These are phyloP conservation scores for Drosophila pandora DNA, from an alignment of 1,140 invertebrate genomes.

Conservation along the genomic window DNA sequence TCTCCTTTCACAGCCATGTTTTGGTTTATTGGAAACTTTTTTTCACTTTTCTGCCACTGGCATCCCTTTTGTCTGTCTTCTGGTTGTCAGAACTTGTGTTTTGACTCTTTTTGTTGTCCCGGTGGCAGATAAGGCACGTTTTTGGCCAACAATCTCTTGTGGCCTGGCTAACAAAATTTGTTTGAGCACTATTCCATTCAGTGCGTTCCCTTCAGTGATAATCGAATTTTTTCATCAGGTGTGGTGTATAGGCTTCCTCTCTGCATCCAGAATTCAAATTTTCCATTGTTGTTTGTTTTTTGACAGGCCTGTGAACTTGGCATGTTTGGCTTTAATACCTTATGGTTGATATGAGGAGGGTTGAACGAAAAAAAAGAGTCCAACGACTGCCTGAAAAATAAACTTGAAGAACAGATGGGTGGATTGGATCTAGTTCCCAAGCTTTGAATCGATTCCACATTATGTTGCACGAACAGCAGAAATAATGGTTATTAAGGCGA, in stretches of 20 bases:
- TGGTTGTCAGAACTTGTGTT: constrained; percentile 25
- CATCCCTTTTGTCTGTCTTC: constrained; percentile 37
- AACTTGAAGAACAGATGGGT: constrained; percentile 4
- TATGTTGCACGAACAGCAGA: background rate
- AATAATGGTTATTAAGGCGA: background rate
- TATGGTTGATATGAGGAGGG: constrained; percentile 10
- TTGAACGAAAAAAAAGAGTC: background rate
- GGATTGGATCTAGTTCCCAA: background rate
- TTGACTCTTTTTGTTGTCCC: background rate
- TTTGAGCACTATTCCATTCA: constrained; percentile 7
- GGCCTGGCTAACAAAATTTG: constrained; percentile 1
- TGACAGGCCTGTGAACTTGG: constrained; percentile 32
- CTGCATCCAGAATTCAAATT: constrained; percentile 15
- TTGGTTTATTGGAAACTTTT: constrained; percentile 40
- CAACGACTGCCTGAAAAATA: constrained; percentile 2
- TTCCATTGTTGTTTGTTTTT: constrained; percentile 36
- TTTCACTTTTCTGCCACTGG: constrained; percentile 11
- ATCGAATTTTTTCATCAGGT: constrained; percentile 37
- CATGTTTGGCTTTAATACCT: constrained; percentile 25
- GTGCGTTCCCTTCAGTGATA: constrained; percentile 18
- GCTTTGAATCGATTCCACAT: background rate
- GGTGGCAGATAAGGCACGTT: constrained; percentile 41
- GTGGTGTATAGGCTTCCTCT: constrained; percentile 20
- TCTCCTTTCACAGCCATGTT: constrained; percentile 11
- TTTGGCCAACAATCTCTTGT: constrained; percentile 5